Base-by-base conservation (phyloP, 2,888 invertebrate species). In the Tholera decimalis region DNA sequence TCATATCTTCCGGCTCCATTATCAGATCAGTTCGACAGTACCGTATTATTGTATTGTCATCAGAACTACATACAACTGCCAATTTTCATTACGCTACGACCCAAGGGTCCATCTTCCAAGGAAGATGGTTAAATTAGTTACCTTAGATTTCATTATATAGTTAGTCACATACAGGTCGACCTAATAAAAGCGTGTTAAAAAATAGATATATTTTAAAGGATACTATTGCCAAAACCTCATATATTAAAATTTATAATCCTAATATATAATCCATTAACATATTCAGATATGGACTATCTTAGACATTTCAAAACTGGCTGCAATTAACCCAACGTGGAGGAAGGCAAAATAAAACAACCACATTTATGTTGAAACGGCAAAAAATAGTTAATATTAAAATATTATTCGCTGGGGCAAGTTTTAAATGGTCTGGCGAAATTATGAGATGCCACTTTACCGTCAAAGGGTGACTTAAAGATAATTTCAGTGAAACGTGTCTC, bases 321-420 rank as follows among this genome's bases (percentile, higher is more conserved):
- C 24, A 66, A n/a, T 33, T 28, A 44, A 33, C 24, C n/a, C 24
- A 24, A 39, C 33, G 49, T n/a, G 13, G n/a, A 67, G 43, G 22
- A 50, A 26, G 54, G 8, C 3, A 68, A 69, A 77, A 81, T 74
- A 79, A 70, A 49, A 62, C 47, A 63, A 69, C 39, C 73, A 71
- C 75, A 59, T 62, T 75, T 62, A 70, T 61, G 71, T 62, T 56
- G 1, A 3, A 58, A 55, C 56, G 54, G 69, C 54, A 67, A 79
- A 79, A 73, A 79, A 77, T 73, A 3, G 47, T 28, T 28, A 51
- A 70, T 66, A 76, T 86, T 87, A 74, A 72, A 72, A 75, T 72
- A 79, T 85, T 87, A 88, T 88, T 88, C 84, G 82, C 79, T 79
- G 69, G 83, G 77, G 82, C 67, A 83, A 86, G 75, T 83, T 87